These are phyloP conservation scores for Porites australiensis DNA, from an alignment of 64 coral and sea anemone species.

Conservation along the genomic window DNA sequence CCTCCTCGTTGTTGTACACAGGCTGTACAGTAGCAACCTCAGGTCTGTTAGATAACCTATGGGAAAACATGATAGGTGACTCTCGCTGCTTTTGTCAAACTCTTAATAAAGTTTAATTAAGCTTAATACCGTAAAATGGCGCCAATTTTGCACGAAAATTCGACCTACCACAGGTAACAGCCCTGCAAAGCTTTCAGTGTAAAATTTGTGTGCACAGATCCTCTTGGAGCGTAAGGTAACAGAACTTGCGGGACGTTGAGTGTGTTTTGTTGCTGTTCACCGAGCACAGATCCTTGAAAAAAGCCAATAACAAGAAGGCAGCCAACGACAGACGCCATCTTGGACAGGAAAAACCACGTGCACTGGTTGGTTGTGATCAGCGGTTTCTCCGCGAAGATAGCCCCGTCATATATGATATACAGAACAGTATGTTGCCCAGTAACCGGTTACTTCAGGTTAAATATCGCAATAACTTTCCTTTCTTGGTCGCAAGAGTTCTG, in stretches of 20 bases:
- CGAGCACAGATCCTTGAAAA: conserved; percentile 21
- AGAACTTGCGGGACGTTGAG: conserved; percentile 85
- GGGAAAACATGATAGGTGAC: background rate
- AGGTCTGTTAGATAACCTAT: conserved; percentile 86
- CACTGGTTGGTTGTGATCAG: background rate
- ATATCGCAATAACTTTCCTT: too few relatives aligned
- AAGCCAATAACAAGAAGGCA: background rate
- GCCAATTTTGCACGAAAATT: background rate
- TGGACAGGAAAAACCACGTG: conserved; percentile 25
- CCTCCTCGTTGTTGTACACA: conserved; percentile 54
- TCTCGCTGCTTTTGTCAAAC: background rate
- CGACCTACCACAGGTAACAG: conserved; percentile 78
- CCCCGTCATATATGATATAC: too few relatives aligned
- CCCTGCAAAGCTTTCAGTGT: conserved; percentile 84
- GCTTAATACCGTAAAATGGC: conserved; percentile 13
- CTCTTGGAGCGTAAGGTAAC: conserved; percentile 76
- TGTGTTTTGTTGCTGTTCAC: conserved; percentile 75
- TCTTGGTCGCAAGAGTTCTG: too few relatives aligned
- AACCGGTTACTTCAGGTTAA: too few relatives aligned
- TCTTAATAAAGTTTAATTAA: too few relatives aligned
- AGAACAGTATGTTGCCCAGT: too few relatives aligned
- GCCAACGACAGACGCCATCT: conserved; percentile 47
- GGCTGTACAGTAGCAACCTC: conserved; percentile 82
- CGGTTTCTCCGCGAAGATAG: background rate
- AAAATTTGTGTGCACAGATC: conserved; percentile 85